A percentile compares a stretch with the other conserved stretches of the same genome.
phyloP scores from a whole-genome alignment of 2,888 invertebrate genomes.

The Cheilosia grossa region DNA sequence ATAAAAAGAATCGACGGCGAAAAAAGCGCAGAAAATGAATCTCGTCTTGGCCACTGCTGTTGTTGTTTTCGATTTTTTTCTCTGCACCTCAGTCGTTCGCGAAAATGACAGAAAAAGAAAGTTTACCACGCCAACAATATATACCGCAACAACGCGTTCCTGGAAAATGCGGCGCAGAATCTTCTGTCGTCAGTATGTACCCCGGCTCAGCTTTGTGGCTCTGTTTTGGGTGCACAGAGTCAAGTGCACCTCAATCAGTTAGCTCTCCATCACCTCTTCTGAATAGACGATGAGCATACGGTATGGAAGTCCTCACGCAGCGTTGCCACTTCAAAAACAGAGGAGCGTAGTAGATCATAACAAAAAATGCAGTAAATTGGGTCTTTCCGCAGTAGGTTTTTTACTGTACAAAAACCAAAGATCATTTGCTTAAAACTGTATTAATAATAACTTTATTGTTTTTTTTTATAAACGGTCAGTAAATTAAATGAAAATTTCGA shows the following conservation, averaged over 20 bases:
- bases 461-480: no score
- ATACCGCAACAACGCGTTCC: conserved; percentile 19
- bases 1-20: conserved; percentile 4
- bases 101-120: conserved; percentile 61
- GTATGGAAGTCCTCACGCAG: conserved; percentile 6
- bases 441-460: no score
- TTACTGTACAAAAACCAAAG: no score
- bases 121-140: conserved; percentile 15
- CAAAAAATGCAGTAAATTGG: no score
- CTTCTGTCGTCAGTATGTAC: conserved; percentile 4
- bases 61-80: conserved; percentile 57
- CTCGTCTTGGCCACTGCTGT: conserved; percentile 51
- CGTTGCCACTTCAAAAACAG: no score
- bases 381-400: no score
- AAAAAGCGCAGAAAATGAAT: conserved; percentile 55
- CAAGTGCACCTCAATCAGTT: conserved; percentile 58
- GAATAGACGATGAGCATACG: neutral
- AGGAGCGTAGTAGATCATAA: no score
- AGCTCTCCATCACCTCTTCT: neutral
- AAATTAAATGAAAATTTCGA: no score
- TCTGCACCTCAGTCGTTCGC: conserved; percentile 14
- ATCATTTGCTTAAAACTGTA: no score
- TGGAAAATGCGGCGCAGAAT: conserved; percentile 40
- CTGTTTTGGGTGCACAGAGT: conserved; percentile 54
- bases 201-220: neutral